Conservation (phyloP, 2,113 vertebrate species). For the Forbesichthys agassizii region DNA sequence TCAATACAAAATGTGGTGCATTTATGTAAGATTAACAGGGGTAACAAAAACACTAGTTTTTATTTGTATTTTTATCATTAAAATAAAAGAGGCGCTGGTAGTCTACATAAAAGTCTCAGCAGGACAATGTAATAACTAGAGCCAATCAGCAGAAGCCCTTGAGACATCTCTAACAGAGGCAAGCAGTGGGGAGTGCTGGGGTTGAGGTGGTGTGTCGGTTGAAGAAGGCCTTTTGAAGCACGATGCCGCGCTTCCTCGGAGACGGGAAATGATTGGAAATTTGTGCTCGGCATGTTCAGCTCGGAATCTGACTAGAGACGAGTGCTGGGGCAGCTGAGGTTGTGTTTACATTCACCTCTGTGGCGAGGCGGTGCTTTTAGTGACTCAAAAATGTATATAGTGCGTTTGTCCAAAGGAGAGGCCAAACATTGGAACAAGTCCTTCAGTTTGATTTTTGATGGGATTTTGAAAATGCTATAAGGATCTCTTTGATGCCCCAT, state of each 20-base stretch:
- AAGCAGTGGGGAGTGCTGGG: slow-evolving; percentile 24
- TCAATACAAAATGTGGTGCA: too few relatives aligned
- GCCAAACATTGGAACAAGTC: slow-evolving; percentile 35
- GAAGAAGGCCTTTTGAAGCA: slow-evolving; percentile 34
- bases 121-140: slow-evolving; percentile 44
- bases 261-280: slow-evolving; percentile 4
- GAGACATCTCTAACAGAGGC: slow-evolving; percentile 41
- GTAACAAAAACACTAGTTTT: slow-evolving; percentile 20
- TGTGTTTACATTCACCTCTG: slow-evolving; percentile 35
- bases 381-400: slow-evolving; percentile 34
- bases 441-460: slow-evolving; percentile 41
- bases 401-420: slow-evolving; percentile 15
- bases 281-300: slow-evolving; percentile 7
- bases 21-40: background rate
- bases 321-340: slow-evolving; percentile 21
- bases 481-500: slow-evolving; percentile 31
- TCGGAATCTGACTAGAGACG: slow-evolving; percentile 23
- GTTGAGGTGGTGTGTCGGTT: slow-evolving; percentile 28
- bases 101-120: slow-evolving; percentile 45
- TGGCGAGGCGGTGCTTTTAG: slow-evolving; percentile 30
- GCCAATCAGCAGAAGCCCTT: slow-evolving; percentile 54
- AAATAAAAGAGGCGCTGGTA: slow-evolving; percentile 43
- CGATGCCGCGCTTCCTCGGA: slow-evolving; percentile 7
- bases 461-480: slow-evolving; percentile 57
- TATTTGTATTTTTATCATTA: slow-evolving; percentile 31